Evolutionary conservation across 2,888 invertebrate genomes (phyloP), one percentile per base, ranked within the genome.

Genomic region (Hirtodrosophila cameraria): DNA sequence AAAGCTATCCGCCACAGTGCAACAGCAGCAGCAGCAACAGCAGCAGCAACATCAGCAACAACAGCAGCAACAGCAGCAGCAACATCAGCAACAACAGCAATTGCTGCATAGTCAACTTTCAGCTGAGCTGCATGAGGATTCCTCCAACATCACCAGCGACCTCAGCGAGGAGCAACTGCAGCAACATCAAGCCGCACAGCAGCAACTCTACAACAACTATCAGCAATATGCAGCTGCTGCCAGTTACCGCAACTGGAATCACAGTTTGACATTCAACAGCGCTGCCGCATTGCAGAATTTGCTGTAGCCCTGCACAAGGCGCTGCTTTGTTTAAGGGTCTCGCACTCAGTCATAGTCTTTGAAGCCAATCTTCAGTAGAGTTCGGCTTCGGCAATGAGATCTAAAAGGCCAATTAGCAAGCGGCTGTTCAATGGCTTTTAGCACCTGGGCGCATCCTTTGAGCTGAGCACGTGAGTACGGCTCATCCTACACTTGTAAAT

Each of bases 141-240:
- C 87, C 20, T 89, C 89, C 39, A 89, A 89, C 55, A 89, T 89
- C 38, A 89, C 89, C 62, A 81, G 84, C 70, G 89, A 89, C 68
- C 77, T 89, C 38, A 89, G 88, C 67, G 89, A 89, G 59, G 89
- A 89, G 69, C 88, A 89, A 57, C 82, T 86, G 85, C 83, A 86
- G 53, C 83, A 84, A 52, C 77, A 88, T 50, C 83, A 86, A 43
- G 87, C 87, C 33, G 88, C 88, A 30, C 89, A 89, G 41, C 88
- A 88, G 61, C 88, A 88, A 38, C 79, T 88, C 60, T 88, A 87
- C 73, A 89, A 88, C 68, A 89, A 89, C 67, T 89, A 89, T 43
- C 89, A 89, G 46, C 89, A 89, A 27, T 89, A 89, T 18, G 88
- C 89, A 13, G 88, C 88, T 20, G 88, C 88, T 2, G 87, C 89